These are phyloP conservation scores for Tanaodytes sp. DNA, from an alignment of 2,888 invertebrate genomes.

Conservation along the genomic window DNA sequence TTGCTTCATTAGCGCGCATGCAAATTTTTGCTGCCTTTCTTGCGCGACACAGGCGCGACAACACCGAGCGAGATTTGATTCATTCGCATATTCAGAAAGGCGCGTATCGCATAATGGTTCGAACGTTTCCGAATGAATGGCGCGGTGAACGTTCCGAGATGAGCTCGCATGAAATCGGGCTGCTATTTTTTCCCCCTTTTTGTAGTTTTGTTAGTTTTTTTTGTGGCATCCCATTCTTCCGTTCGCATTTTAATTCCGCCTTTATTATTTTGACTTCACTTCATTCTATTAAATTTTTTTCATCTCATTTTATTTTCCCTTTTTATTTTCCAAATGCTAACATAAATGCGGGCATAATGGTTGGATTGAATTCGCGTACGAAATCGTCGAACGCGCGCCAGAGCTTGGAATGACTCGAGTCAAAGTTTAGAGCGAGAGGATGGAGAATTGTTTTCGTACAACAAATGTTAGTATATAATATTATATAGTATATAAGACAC, in stretches of 20 bases:
- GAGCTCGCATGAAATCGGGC: constrained; percentile 3
- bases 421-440: constrained; percentile 28
- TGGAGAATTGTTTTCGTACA: constrained; percentile 44
- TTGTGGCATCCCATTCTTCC: no score
- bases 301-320: no score
- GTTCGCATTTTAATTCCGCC: no score
- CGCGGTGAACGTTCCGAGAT: constrained; percentile 11
- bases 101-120: constrained; percentile 23
- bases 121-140: constrained; percentile 21
- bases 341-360: constrained; percentile 18
- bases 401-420: constrained; percentile 1
- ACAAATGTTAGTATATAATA: constrained; percentile 37
- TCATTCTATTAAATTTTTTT: no score
- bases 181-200: constrained; percentile 6
- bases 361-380: constrained; percentile 14
- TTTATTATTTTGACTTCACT: no score
- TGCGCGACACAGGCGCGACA: constrained; percentile 14
- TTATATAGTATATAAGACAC: constrained; percentile 9
- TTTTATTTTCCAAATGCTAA: no score
- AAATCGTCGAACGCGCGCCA: constrained; percentile 4
- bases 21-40: constrained; percentile 32
- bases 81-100: constrained; percentile 21
- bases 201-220: no score
- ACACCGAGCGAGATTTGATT: constrained; percentile 23
- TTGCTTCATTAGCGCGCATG: constrained; percentile 37